Evolutionary conservation across 2,888 invertebrate species (phyloP), one percentile per base, ranked within the genome.

Genomic region (Drosophila maculinotata): DNA sequence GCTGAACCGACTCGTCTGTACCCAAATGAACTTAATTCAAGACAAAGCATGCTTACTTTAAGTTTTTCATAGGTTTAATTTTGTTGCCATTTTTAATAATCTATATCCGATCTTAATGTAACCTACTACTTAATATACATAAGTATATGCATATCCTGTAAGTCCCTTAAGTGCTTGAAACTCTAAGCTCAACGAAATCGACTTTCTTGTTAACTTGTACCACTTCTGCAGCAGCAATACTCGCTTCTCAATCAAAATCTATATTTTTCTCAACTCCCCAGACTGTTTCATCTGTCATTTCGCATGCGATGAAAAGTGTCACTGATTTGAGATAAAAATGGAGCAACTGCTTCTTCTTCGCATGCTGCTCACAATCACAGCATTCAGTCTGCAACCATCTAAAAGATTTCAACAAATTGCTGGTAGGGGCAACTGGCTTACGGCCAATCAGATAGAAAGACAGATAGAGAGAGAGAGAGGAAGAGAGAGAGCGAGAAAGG

Each of bases 251-350:
- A 58, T 58, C 28, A 42, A 30, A 35, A 53, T 45, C 38, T 31
- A 39, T 47, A 53, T 52, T 58, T 48, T 51, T 48, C 35, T 35
- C 44, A 42, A 44, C 15, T 48, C 44, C 39, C 52, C 49, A n/a
- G 60, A 60, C 48, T 69, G 38, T 48, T 52, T 36, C 26, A 47
- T 23, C 59, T 73, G 63, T 45, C 75, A 42, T 35, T 33, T 62
- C 39, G 38, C 26, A 49, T 53, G 69, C 35, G 49, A 57, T 49
- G 39, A 54, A 60, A 68, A 75, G 63, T 69, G 49, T 69, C 70
- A 51, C 51, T 49, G 63, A 71, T 57, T 75, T 63, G 15, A 47
- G 45, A 30, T 14, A 20, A 25, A 63, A 54, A 35, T 41, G 42
- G 20, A 49, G 31, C 72, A 64, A 65, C 44, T 54, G 59, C 56